phyloP scores from a whole-genome alignment of 2,113 vertebrate genomes.

The Tachysurus fulvidraco region DNA sequence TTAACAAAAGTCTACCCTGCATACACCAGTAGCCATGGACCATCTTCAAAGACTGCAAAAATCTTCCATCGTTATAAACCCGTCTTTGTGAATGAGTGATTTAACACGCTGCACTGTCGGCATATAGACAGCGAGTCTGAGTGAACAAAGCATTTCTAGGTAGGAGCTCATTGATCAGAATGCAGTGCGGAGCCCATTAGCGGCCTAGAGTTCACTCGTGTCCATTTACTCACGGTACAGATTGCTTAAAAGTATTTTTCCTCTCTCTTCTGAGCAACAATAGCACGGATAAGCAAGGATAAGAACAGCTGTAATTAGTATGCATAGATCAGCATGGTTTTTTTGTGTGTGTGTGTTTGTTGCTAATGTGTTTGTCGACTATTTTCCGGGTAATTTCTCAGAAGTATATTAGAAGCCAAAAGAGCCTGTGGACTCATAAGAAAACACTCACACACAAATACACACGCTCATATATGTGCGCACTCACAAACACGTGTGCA shows the following conservation, averaged over 20 bases:
- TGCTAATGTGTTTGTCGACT: neutral
- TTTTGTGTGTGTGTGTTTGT: neutral
- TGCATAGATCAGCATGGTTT: slow-evolving; percentile 46
- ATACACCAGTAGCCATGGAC: neutral
- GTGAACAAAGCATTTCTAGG: neutral
- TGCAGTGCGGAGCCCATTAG: slow-evolving; percentile 37
- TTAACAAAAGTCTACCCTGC: neutral
- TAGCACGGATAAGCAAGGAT: neutral
- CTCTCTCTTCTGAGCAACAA: slow-evolving; percentile 17
- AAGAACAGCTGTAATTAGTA: slow-evolving; percentile 50
- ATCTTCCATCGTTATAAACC: neutral
- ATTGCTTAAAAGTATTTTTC: slow-evolving; percentile 28
- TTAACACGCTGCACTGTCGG: neutral
- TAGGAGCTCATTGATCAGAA: slow-evolving; percentile 35
- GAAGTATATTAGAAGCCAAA: neutral
- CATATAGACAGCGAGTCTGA: neutral
- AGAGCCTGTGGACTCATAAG: neutral
- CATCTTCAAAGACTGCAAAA: neutral
- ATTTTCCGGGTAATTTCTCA: neutral
- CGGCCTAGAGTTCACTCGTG: neutral
- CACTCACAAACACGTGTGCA: neutral
- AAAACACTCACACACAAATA: neutral
- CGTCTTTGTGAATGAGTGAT: neutral
- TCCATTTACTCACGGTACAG: neutral
- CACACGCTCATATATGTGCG: neutral